Conservation (phyloP, 1,140 invertebrate genomes). For the Calephelis virginiensis region DNA sequence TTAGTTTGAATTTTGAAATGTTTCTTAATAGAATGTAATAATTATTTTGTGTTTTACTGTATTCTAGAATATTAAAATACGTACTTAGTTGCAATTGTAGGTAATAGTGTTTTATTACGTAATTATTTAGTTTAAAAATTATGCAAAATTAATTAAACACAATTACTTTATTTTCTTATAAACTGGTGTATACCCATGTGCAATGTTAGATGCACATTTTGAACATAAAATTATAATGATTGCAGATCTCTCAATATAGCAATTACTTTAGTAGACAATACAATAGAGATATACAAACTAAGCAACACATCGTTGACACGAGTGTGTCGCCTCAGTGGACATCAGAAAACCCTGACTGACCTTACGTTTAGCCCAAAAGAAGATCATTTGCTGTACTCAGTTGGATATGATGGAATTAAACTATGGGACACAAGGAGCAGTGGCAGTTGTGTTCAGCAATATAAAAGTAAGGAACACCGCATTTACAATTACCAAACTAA, state of each 20-base stretch:
- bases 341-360: conserved; percentile 75
- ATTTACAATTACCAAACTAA: not conserved
- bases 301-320: conserved; percentile 50
- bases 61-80: too few species aligned
- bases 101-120: too few species aligned
- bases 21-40: too few species aligned
- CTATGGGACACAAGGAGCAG: conserved; percentile 83
- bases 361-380: conserved; percentile 81
- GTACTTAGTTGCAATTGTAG: too few species aligned
- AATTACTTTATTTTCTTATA: too few species aligned
- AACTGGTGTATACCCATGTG: too few species aligned
- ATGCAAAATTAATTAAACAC: too few species aligned
- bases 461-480: conserved; percentile 74
- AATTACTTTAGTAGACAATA: conserved; percentile 51
- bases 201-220: too few species aligned
- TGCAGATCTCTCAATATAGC: conserved; percentile 57
- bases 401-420: conserved; percentile 81
- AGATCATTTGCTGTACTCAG: conserved; percentile 81
- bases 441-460: conserved; percentile 77
- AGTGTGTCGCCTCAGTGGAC: conserved; percentile 62
- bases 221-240: not conserved
- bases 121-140: too few species aligned
- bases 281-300: conserved; percentile 60
- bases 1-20: too few species aligned
- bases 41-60: too few species aligned